A percentile compares a stretch with the other conserved stretches of the same genome.
Conservation (phyloP, 2,888 invertebrate species). For the Phytoseiulus persimilis region DNA sequence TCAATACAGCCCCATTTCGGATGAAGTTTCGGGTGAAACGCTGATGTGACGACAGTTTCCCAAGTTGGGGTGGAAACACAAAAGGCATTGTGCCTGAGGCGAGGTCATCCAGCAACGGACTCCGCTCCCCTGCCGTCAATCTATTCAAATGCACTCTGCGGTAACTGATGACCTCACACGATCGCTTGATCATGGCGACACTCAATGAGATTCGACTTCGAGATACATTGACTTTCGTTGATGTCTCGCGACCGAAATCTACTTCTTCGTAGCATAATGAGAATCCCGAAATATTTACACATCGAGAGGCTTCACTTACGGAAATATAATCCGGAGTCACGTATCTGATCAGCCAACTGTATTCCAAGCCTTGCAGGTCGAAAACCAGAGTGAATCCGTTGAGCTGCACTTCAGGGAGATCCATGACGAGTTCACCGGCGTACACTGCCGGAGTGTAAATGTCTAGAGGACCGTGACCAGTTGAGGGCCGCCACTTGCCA, state of each 20-base stretch:
- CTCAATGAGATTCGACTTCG: too few species aligned
- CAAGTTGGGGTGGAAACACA: not conserved
- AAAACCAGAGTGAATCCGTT: slow-evolving; percentile 52
- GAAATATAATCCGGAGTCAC: slow-evolving; percentile 30
- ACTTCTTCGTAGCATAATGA: too few species aligned
- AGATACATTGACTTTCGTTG: too few species aligned
- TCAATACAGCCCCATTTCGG: not conserved
- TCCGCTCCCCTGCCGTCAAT: not conserved
- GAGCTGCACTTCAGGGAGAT: slow-evolving; percentile 56
- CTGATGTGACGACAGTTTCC: not conserved
- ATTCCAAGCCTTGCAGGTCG: slow-evolving; percentile 51
- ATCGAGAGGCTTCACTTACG: not conserved
- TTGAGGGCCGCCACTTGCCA: slow-evolving; percentile 22
- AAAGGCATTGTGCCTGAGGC: not conserved
- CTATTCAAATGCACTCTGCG: too few species aligned
- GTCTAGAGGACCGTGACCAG: slow-evolving; percentile 20
- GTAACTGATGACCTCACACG: too few species aligned
- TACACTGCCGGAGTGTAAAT: slow-evolving; percentile 30
- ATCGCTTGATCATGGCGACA: too few species aligned
- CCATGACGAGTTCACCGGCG: slow-evolving; percentile 52
- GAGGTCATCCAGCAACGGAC: not conserved
- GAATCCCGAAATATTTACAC: not conserved
- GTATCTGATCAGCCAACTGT: slow-evolving; percentile 23
- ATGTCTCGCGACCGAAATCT: too few species aligned
- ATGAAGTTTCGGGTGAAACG: not conserved